Conservation (phyloP, 2,888 invertebrate genomes). For the Drosophila mulleri region DNA sequence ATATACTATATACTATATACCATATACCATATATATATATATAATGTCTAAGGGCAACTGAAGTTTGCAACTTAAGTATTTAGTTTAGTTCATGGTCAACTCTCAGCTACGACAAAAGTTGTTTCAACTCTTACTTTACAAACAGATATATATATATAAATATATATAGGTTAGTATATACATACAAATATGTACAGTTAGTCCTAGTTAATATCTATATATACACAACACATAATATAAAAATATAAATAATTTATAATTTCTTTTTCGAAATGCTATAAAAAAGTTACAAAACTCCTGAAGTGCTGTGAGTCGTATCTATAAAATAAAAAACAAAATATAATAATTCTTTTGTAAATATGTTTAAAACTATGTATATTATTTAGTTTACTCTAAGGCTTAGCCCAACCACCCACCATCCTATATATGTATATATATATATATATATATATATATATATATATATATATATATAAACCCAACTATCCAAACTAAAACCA, state of each 20-base stretch:
- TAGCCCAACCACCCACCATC: slow-evolving; percentile 35
- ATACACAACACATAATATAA: slow-evolving; percentile 34
- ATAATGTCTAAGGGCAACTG: slow-evolving; percentile 31
- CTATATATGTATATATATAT: background rate
- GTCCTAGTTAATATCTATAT: slow-evolving; percentile 47
- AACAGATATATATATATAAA: slow-evolving; percentile 21
- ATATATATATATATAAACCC: too few species aligned
- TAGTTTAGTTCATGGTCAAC: slow-evolving; percentile 59
- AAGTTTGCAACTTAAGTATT: slow-evolving; percentile 64
- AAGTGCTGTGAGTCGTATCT: slow-evolving; percentile 83
- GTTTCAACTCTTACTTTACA: slow-evolving; percentile 43
- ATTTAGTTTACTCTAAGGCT: slow-evolving; percentile 19
- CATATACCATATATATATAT: slow-evolving; percentile 19
- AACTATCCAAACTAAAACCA: slow-evolving; percentile 39
- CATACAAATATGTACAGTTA: slow-evolving; percentile 53
- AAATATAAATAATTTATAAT: slow-evolving; percentile 36
- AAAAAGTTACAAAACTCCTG: slow-evolving; percentile 60
- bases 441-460: too few species aligned
- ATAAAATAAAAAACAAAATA: slow-evolving; percentile 35
- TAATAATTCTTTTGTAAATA: slow-evolving; percentile 23
- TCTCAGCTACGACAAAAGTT: slow-evolving; percentile 45
- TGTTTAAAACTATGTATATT: slow-evolving; percentile 15
- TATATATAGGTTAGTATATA: slow-evolving; percentile 13
- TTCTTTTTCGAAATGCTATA: slow-evolving; percentile 56
- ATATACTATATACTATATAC: slow-evolving; percentile 29